Evolutionary conservation across 2,113 vertebrate genomes (phyloP).

Genomic region (Chamaetylas fuelleborni): DNA sequence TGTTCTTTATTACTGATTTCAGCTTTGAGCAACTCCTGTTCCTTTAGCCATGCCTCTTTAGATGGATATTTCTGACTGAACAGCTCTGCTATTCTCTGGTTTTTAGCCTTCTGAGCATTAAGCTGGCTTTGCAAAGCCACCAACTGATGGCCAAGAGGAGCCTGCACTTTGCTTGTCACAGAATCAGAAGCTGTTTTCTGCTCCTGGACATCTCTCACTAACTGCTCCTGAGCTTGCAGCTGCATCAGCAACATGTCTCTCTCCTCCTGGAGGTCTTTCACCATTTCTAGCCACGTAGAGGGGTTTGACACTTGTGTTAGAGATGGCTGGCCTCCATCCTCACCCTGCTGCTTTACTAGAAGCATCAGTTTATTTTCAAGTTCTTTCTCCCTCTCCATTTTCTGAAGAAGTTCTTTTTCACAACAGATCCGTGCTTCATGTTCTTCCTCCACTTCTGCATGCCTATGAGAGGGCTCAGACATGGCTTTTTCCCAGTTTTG

Average conservation of each 20-base stretch:
- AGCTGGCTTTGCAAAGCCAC: constrained; percentile 64
- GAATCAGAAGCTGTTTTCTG: constrained; percentile 52
- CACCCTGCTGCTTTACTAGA: background rate
- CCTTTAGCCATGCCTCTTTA: constrained; percentile 42
- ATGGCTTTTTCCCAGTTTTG: constrained; percentile 64
- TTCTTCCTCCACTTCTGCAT: constrained; percentile 53
- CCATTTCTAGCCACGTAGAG: constrained; percentile 17
- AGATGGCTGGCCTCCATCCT: constrained; percentile 34
- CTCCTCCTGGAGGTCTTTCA: constrained; percentile 61
- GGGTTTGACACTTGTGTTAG: background rate
- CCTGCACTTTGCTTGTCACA: constrained; percentile 44
- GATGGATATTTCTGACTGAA: constrained; percentile 59
- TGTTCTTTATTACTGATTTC: constrained; percentile 62
- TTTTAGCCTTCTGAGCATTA: constrained; percentile 57
- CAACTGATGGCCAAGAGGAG: constrained; percentile 46
- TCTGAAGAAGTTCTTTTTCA: background rate
- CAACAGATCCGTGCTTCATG: background rate
- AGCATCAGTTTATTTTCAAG: background rate
- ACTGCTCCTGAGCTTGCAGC: constrained; percentile 68
- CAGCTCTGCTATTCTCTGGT: constrained; percentile 33
- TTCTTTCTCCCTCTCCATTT: constrained; percentile 5
- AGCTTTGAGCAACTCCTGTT: constrained; percentile 54
- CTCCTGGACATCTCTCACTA: constrained; percentile 67
- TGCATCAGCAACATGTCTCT: constrained; percentile 51
- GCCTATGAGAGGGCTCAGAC: constrained; percentile 65